Percentiles rank a stretch among this genome's conserved stretches.
These are phyloP conservation scores for Seira sanloemensis DNA, from an alignment of 2,888 invertebrate genomes.

Conservation along the genomic window DNA sequence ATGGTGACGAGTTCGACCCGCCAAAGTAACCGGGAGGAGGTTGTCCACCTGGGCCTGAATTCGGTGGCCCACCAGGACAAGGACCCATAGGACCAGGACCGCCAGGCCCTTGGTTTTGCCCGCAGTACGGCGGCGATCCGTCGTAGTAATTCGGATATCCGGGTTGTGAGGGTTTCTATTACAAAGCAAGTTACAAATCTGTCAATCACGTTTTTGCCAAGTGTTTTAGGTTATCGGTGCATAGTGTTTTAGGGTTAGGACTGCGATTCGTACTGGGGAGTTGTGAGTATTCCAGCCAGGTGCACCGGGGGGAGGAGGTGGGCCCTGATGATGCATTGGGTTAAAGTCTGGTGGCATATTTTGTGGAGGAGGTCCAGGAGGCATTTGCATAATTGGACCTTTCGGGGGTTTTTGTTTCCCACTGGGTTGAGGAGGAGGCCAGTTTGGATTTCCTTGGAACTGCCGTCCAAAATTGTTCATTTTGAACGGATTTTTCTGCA, in stretches of 20 bases:
- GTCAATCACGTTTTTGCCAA: not conserved
- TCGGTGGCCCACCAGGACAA: slow-evolving; percentile 47
- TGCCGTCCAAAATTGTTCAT: slow-evolving; percentile 83
- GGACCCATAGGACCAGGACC: slow-evolving; percentile 72
- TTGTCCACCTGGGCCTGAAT: slow-evolving; percentile 57
- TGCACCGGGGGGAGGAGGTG: slow-evolving; percentile 57
- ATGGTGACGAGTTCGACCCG: slow-evolving; percentile 63
- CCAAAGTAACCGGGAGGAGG: slow-evolving; percentile 63
- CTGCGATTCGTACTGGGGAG: slow-evolving; percentile 58
- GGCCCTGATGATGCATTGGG: slow-evolving; percentile 69
- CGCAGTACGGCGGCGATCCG: slow-evolving; percentile 64
- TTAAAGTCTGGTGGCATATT: slow-evolving; percentile 73
- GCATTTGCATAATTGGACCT: slow-evolving; percentile 62
- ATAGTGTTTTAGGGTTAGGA: not conserved
- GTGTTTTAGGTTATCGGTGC: not conserved
- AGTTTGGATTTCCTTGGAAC: slow-evolving; percentile 73
- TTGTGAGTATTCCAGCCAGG: slow-evolving; percentile 71
- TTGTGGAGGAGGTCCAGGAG: slow-evolving; percentile 64
- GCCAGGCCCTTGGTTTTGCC: slow-evolving; percentile 62
- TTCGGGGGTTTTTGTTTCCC: slow-evolving; percentile 73
- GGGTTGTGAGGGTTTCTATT: slow-evolving; percentile 70
- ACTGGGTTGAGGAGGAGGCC: slow-evolving; percentile 65
- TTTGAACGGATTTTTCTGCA: slow-evolving; percentile 92
- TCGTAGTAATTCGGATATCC: slow-evolving; percentile 73
- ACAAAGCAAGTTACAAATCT: not conserved